Evolutionary conservation across 2,797 vertebrate species (phyloP), one percentile per base, ranked within the genome.

Genomic region (Oophaga sylvatica): DNA sequence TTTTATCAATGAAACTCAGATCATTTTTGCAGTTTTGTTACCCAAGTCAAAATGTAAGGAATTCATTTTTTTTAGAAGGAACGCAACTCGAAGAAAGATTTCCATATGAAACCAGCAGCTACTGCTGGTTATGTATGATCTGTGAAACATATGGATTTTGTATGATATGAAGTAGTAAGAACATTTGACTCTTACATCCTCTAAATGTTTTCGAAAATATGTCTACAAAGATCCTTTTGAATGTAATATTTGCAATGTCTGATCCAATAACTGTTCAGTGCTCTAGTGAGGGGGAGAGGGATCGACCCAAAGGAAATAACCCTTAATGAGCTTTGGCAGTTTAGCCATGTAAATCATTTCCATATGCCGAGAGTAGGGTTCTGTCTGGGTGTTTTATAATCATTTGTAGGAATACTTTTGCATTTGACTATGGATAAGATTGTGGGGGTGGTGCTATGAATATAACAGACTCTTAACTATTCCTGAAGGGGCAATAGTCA

Each of bases 291-390:
- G 41, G 22, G 80, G 20, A 17, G 22, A 31, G 17, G 77, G 77
- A 48, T 16, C 31, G 65, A 71, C 26, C 9, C 48, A 59, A 59
- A 78, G 88, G 84, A 89, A 86, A 83, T 80, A 83, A 16, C 62
- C 71, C 67, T 83, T 83, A 87, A 86, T 17, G 48, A 83, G 65
- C 31, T 89, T 86, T 89, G 80, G 88, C 84, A 89, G 75, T 80
- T 86, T 89, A 62, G 41, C 71, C 73, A 80, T 80, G 71, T 86
- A 89, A 80, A 89, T 57, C 88, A 86, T 89, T 89, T 79, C 84
- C 88, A 89, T 83, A 83, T 86, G 87, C 67, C 56, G 68, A 20
- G 22, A 77, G 48, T 26, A 1, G 45, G 57, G 48, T 31, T 84
- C 78, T 67, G 60, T 84, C 78, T 67, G 60, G 6, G 15, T 81